These are phyloP conservation scores for Hydraecia micacea DNA, from an alignment of 2,888 invertebrate species.

Conservation along the genomic window DNA sequence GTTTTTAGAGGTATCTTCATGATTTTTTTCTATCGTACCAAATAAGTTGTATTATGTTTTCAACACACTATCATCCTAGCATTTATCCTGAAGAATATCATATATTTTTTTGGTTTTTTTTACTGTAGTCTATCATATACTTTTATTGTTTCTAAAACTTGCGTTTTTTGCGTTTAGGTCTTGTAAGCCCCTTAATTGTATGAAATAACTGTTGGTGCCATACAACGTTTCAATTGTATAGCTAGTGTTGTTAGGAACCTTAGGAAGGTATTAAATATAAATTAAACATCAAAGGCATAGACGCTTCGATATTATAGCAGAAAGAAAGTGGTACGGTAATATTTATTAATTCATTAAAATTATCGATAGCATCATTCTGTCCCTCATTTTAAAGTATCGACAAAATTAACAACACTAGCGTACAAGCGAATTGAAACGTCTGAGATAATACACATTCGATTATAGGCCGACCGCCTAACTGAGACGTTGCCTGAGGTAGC, in stretches of 20 bases:
- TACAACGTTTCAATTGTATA: slow-evolving; percentile 34
- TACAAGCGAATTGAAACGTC: slow-evolving; percentile 1
- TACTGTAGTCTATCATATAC: no score
- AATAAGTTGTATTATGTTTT: no score
- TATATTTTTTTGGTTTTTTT: no score
- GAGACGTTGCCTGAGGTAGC: no score
- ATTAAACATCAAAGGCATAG: background rate
- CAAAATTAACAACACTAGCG: slow-evolving; percentile 38
- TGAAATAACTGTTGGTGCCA: slow-evolving; percentile 59
- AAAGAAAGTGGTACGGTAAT: slow-evolving; percentile 30
- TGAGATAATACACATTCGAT: slow-evolving; percentile 23
- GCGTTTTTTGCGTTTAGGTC: no score
- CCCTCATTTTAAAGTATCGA: background rate
- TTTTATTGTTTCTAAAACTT: no score
- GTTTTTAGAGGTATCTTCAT: no score
- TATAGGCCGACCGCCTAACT: background rate
- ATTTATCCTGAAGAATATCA: no score
- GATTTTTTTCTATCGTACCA: no score
- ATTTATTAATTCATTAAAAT: slow-evolving; percentile 47
- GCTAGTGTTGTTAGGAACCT: slow-evolving; percentile 33
- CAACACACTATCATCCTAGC: no score
- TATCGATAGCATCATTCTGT: slow-evolving; percentile 34
- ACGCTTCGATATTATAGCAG: slow-evolving; percentile 46
- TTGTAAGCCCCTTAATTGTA: no score
- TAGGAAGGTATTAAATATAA: background rate